Evolutionary conservation across 2,113 vertebrate species (phyloP).

Genomic region (Centropus unirufus): DNA sequence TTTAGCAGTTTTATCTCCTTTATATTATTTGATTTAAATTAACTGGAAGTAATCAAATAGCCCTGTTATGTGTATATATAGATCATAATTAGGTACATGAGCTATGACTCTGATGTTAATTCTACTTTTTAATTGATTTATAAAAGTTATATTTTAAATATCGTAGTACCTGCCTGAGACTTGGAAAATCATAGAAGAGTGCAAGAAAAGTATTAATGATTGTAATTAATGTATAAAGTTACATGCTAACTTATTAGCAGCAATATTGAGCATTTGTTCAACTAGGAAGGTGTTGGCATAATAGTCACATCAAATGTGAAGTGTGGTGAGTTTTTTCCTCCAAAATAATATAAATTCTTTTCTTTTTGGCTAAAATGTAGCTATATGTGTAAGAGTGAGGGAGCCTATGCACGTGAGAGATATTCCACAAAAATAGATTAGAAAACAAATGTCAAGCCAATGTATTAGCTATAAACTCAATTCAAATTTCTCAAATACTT

Average conservation of each 20-base stretch:
- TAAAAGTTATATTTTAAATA: not conserved
- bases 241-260: not conserved
- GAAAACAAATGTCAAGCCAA: not conserved
- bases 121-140: not conserved
- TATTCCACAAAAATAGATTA: not conserved
- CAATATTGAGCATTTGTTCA: not conserved
- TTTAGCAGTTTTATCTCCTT: not conserved
- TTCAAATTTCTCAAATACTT: not conserved
- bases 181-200: not conserved
- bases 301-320: not conserved
- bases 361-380: not conserved
- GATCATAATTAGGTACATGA: not conserved
- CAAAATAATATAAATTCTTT: not conserved
- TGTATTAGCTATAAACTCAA: not conserved
- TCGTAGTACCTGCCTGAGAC: not conserved
- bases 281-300: not conserved
- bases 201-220: not conserved
- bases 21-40: not conserved
- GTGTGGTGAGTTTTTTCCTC: accelerated
- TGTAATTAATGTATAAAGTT: not conserved
- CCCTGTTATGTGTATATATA: not conserved
- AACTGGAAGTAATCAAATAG: not conserved
- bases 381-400: not conserved
- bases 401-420: not conserved
- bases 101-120: not conserved